These are phyloP conservation scores for Hippopotamyrus pictus DNA, from an alignment of 2,797 vertebrate species.

Conservation along the genomic window DNA sequence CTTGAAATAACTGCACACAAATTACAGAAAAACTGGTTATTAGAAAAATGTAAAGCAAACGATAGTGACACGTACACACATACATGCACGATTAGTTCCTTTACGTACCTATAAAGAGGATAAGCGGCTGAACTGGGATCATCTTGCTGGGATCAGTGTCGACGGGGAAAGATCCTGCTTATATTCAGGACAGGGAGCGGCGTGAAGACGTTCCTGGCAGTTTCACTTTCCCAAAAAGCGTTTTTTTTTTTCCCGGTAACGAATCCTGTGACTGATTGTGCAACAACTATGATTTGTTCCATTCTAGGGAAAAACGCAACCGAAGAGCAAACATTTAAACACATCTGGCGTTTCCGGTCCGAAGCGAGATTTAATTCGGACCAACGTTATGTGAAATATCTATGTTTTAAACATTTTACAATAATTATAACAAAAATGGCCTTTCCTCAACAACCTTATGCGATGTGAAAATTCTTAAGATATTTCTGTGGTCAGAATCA, in stretches of 20 bases:
- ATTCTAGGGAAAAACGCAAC: not conserved
- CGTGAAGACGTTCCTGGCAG: not conserved
- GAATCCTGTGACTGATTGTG: not conserved
- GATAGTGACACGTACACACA: not conserved
- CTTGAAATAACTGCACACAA: not conserved
- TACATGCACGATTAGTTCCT: not conserved
- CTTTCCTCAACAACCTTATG: not conserved
- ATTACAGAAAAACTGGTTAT: not conserved
- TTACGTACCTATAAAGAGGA: not conserved
- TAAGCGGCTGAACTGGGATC: not conserved
- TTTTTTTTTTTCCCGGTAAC: not conserved
- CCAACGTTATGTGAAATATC: not conserved
- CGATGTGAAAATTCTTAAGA: not conserved
- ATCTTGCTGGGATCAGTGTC: not conserved
- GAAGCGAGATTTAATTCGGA: not conserved
- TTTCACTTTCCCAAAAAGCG: not conserved
- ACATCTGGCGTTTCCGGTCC: not conserved
- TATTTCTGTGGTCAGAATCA: not conserved
- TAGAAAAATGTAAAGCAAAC: not conserved
- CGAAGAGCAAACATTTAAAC: not conserved
- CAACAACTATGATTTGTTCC: not conserved
- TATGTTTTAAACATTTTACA: not conserved
- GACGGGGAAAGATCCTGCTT: not conserved
- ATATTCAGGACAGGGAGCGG: not conserved
- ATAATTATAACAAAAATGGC: not conserved